Evolutionary conservation across 1,140 invertebrate species (phyloP).

Genomic region (Carposina sasakii): DNA sequence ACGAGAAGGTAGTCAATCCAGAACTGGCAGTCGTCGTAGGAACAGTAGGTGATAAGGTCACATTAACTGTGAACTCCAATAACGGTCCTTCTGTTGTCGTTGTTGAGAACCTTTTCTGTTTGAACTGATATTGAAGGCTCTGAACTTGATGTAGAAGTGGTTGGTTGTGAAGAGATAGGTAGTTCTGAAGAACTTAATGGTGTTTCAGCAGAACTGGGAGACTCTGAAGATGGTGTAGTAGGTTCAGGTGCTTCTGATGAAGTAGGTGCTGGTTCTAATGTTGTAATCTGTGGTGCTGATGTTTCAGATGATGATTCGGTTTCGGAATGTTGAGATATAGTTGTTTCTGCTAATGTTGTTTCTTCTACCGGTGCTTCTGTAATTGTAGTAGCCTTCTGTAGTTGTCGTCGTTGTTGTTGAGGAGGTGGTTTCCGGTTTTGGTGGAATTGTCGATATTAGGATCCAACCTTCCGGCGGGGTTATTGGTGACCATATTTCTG

Average conservation of each 20-base stretch:
- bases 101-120: too few species aligned
- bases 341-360: conserved; percentile 17
- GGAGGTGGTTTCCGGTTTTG: conserved; percentile 50
- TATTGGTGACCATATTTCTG: conserved; percentile 74
- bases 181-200: conserved; percentile 13
- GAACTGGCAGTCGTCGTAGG: conserved; percentile 35
- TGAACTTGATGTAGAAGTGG: conserved; percentile 7
- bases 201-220: conserved; percentile 9
- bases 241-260: conserved; percentile 7
- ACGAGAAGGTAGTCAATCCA: conserved; percentile 28
- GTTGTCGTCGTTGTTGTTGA: conserved; percentile 31
- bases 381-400: conserved; percentile 25
- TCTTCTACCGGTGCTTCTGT: conserved; percentile 21
- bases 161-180: neutral
- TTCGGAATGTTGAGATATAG: conserved; percentile 11
- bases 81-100: conserved; percentile 22
- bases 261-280: conserved; percentile 11
- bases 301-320: conserved; percentile 20
- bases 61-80: conserved; percentile 48
- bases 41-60: conserved; percentile 44
- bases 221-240: conserved; percentile 3
- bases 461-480: conserved; percentile 79
- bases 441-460: conserved; percentile 58
- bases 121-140: conserved; percentile 32
- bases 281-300: conserved; percentile 16